Base-by-base conservation (phyloP, 2,888 invertebrate genomes). In the Euclidia mi region DNA sequence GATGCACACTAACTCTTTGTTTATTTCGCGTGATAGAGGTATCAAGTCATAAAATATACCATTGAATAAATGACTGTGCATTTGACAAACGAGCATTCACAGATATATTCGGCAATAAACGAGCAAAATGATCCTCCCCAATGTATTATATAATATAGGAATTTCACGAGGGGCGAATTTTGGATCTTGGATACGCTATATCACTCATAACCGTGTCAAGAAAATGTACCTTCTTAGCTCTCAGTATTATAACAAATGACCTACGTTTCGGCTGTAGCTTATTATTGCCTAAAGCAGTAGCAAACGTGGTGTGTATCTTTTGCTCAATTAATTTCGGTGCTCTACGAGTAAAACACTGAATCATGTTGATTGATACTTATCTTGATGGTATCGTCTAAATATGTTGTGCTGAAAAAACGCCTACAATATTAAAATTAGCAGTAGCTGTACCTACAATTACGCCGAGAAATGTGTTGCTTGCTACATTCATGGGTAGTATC, bases 11-110 rank as follows among this genome's bases (percentile, higher is more conserved):
- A 73, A 76, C 74, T 74, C 74, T 63, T 74, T 76, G 76, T 74
- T 74, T 74, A 76, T 74, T 76, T 73, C 58, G 48, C 44, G 41
- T 70, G 76, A 76, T 72, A 71, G 70, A 76, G 76, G 73, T 73
- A 74, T 55, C 58, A 66, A 74, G 62, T 74, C 76, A 70, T 74
- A 76, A 76, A 70, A 74, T 74, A 88, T 85, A 88, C 88, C 92
- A 88, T 92, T 89, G 88, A 87, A 92, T 93, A 93, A 91, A 94
- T 92, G 92, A 91, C 90, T 90, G 89, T 89, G 87, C 91, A 91
- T 94, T 93, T 93, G 92, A 94, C 92, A 94, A 94, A 94, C 90
- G 94, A 93, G 91, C 89, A 90, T 91, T 89, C 91, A 83, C 88
- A 86, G 88, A 90, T 89, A 90, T 90, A 92, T 92, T 88, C 90